A percentile compares a stretch with the other conserved stretches of the same genome.
phyloP scores from a whole-genome alignment of 2,113 vertebrate genomes.

The Ancistrus triradiatus region DNA sequence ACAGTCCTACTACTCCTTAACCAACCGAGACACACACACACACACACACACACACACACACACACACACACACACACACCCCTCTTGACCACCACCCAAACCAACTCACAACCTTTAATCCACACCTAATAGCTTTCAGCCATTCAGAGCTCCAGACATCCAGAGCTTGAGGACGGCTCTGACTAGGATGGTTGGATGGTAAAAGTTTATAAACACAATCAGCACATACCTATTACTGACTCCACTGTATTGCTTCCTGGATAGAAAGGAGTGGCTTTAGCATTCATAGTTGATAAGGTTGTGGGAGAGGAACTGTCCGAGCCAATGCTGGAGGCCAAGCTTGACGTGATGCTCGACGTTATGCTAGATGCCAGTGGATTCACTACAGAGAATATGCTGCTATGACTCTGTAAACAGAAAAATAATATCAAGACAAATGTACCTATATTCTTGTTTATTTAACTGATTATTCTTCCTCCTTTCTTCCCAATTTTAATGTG shows the following conservation, averaged over 20 bases:
- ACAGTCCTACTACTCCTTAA: not conserved
- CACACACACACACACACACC: slow-evolving; percentile 50
- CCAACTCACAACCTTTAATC: too few species aligned
- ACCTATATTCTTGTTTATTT: too few species aligned
- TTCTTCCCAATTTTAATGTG: too few species aligned
- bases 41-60: slow-evolving; percentile 28
- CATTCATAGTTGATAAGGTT: slow-evolving; percentile 74
- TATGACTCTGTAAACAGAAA: slow-evolving; percentile 71
- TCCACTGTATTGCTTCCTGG: slow-evolving; percentile 80
- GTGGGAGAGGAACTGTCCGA: slow-evolving; percentile 85
- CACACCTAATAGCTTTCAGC: too few species aligned
- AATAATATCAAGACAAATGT: too few species aligned
- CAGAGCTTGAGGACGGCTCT: not conserved
- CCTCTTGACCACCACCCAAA: too few species aligned
- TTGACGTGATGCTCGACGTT: slow-evolving; percentile 84
- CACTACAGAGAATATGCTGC: slow-evolving; percentile 75
- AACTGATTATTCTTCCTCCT: too few species aligned
- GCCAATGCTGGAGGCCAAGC: slow-evolving; percentile 82
- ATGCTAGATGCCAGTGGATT: slow-evolving; percentile 81
- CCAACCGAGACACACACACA: slow-evolving; percentile 21
- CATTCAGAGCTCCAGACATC: too few species aligned
- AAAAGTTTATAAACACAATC: not conserved
- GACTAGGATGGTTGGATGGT: too few species aligned
- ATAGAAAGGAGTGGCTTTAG: slow-evolving; percentile 75
- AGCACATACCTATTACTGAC: slow-evolving; percentile 77